phyloP scores from a whole-genome alignment of 2,888 invertebrate species.

The Acanthococcus lagerstroemiae region DNA sequence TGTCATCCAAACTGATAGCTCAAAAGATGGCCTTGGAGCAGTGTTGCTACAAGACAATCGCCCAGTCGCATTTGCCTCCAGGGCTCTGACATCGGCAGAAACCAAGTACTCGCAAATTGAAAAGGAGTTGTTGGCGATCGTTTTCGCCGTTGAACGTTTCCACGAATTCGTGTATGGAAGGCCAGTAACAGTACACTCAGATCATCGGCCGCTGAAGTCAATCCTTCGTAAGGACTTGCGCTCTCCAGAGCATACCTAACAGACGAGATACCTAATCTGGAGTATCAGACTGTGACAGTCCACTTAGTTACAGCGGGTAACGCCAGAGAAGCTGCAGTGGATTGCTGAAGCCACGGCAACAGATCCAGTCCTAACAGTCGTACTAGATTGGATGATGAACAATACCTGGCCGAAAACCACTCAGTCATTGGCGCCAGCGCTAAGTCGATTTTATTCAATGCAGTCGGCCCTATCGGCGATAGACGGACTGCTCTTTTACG shows the following conservation, averaged over 20 bases:
- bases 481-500: not conserved
- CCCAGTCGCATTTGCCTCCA: too few relatives aligned
- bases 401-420: not conserved
- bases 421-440: not conserved
- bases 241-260: too few relatives aligned
- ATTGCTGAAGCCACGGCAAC: not conserved
- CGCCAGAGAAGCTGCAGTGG: not conserved
- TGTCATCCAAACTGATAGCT: conserved; percentile 9
- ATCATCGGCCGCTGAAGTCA: too few relatives aligned
- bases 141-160: conserved; percentile 8
- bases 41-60: too few relatives aligned
- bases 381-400: not conserved
- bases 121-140: too few relatives aligned
- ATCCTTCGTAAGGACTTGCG: conserved; percentile 1
- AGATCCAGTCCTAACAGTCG: not conserved
- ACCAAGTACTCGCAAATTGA: too few relatives aligned
- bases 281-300: not conserved
- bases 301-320: not conserved
- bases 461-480: not conserved
- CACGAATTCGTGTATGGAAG: conserved; percentile 1
- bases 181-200: too few relatives aligned
- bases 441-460: not conserved
- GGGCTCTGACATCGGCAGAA: too few relatives aligned
- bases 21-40: conserved; percentile 23
- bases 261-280: not conserved